Evolutionary conservation across 2,113 vertebrate species (phyloP), one percentile per base, ranked within the genome.

Genomic region (Rhinopomastus cyanomelas): DNA sequence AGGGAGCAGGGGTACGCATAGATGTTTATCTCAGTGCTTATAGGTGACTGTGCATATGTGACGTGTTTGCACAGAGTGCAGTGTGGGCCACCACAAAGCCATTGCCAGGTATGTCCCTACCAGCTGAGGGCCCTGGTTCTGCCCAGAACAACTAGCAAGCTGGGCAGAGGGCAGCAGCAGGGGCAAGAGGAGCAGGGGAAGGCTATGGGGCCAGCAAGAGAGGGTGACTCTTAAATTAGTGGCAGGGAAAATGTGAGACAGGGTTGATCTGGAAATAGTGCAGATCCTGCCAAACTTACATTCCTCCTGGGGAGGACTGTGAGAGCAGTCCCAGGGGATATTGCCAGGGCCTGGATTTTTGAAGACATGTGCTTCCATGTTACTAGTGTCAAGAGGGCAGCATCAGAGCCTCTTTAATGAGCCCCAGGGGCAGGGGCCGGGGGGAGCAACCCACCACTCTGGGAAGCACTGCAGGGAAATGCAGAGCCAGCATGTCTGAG

Each of bases 381-480:
- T 91, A 88, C 83, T 79, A 89, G 79, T 78, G 92, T 93, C 92
- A 88, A 83, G 94, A 91, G 77, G 75, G 88, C 92, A 93, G 59
- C 0, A 1, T 2, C 2, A 2, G 11, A 87, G 49, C 64, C 64
- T 37, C 51, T 76, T 72, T 94, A 94, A 93, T 44, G 69, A 93
- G 69, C 26, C 13, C 3, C 0, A 37, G 71, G 72, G 65, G 27
- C 73, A 37, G 66, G 29, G 59, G 37, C 4, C 2, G 2, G 22
- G 25, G 32, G 23, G 19, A 27, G 37, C 3, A 1, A 37, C 23
- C 27, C 57, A 64, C 6, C 8, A 56, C 75, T 61, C 46, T 0
- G 5, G 46, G 42, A 74, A 48, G 49, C 8, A 0, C 22, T 16
- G 49, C 26, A 48, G 44, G 42, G 20, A 81, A 84, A 36, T 2